phyloP scores from a whole-genome alignment of 2,888 invertebrate genomes.

The Lasioglossum leucozonium region DNA sequence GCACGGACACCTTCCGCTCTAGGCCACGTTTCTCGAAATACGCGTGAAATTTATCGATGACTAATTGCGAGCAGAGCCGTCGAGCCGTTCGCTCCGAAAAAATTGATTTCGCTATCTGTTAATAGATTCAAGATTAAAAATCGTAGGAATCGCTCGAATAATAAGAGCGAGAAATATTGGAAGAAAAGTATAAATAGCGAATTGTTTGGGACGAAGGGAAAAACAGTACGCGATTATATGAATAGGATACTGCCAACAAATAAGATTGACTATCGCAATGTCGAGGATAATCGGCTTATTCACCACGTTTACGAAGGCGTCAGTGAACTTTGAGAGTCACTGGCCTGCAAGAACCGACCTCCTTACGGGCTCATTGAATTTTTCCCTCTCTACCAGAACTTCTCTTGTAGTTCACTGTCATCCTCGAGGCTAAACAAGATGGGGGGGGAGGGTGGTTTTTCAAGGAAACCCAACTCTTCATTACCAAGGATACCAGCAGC shows the following conservation, averaged over 20 bases:
- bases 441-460: conserved; percentile 40
- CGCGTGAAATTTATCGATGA: background rate
- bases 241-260: conserved; percentile 24
- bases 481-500: conserved; percentile 59
- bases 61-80: background rate
- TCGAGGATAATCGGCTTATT: conserved; percentile 62
- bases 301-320: conserved; percentile 64
- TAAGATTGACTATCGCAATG: conserved; percentile 39
- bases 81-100: background rate
- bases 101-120: background rate
- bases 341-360: conserved; percentile 72
- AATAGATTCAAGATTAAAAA: background rate
- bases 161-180: background rate
- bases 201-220: background rate
- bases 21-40: background rate
- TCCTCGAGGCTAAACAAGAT: conserved; percentile 43
- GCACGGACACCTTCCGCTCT: background rate
- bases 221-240: background rate
- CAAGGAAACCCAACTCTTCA: conserved; percentile 54
- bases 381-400: conserved; percentile 72
- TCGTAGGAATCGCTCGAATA: background rate
- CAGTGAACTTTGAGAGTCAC: conserved; percentile 76
- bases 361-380: conserved; percentile 76
- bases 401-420: conserved; percentile 74
- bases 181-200: background rate